phyloP scores from a whole-genome alignment of 1,140 invertebrate genomes.

The Drosophila ohnishii region DNA sequence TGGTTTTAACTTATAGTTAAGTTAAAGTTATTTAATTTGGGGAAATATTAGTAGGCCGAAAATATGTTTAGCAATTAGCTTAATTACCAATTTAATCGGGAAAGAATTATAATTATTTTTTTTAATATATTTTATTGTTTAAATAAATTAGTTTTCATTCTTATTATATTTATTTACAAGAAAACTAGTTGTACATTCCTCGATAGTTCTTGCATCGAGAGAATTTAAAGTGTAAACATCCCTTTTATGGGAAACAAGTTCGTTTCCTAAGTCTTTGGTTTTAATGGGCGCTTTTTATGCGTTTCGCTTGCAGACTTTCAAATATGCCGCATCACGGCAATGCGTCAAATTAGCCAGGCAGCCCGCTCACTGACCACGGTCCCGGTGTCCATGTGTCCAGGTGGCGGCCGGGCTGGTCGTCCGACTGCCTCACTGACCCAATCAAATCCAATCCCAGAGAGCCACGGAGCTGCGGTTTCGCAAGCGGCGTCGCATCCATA shows the following conservation, averaged over 20 bases:
- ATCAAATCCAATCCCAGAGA: conserved; percentile 53
- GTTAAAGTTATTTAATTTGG: neutral
- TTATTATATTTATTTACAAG: neutral
- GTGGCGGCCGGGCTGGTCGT: conserved; percentile 15
- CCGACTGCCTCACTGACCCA: conserved; percentile 45
- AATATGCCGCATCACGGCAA: conserved; percentile 50
- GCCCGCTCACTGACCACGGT: conserved; percentile 19
- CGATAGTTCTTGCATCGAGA: neutral
- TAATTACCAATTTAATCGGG: neutral
- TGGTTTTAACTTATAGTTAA: neutral
- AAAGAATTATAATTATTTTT: neutral
- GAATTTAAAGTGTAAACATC: neutral
- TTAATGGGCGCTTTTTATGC: conserved; percentile 8
- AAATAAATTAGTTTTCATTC: neutral
- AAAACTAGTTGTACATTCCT: neutral
- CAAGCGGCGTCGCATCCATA: conserved; percentile 68
- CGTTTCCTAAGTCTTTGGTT: conserved; percentile 68
- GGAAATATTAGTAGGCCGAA: neutral
- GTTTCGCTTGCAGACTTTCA: conserved; percentile 23
- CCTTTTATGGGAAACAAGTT: conserved; percentile 56
- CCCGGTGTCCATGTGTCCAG: conserved; percentile 32
- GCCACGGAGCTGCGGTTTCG: conserved; percentile 41
- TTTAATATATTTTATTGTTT: neutral
- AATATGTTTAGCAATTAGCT: neutral
- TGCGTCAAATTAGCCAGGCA: conserved; percentile 56